Conservation (phyloP, 2,113 vertebrate genomes). For the Carassius auratus region DNA sequence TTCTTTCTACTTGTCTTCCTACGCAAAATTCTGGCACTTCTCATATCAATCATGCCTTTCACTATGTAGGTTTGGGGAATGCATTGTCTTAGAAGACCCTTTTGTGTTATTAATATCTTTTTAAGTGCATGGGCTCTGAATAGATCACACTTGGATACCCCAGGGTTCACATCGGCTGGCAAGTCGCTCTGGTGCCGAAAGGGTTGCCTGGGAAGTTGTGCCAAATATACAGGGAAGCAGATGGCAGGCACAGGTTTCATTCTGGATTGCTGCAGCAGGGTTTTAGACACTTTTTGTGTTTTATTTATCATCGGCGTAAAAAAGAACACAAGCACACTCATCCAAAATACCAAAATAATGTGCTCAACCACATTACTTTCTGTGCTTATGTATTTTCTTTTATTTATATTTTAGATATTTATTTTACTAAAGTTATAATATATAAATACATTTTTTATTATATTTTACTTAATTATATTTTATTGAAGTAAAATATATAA, state of each 20-base stretch:
- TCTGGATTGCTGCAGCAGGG: conserved; percentile 22
- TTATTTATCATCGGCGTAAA: neutral
- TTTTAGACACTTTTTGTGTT: neutral
- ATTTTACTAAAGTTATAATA: too few relatives aligned
- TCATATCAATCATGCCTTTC: conserved; percentile 73
- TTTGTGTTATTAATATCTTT: conserved; percentile 79
- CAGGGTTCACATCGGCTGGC: conserved; percentile 60
- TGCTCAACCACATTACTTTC: too few relatives aligned
- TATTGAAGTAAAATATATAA: too few relatives aligned
- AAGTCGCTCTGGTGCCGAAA: conserved; percentile 60
- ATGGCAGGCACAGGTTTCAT: conserved; percentile 43
- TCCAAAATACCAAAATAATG: neutral
- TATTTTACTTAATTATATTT: too few relatives aligned
- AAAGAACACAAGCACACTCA: neutral
- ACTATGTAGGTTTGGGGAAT: conserved; percentile 70
- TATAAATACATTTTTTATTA: too few relatives aligned
- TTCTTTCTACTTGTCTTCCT: conserved; percentile 43
- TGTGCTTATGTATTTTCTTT: too few relatives aligned
- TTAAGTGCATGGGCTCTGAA: conserved; percentile 61
- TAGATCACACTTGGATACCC: conserved; percentile 48
- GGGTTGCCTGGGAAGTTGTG: conserved; percentile 48
- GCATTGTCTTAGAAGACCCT: conserved; percentile 68
- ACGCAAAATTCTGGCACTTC: conserved; percentile 70
- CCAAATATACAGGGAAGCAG: conserved; percentile 51
- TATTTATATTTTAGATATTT: neutral